Evolutionary conservation across 1,140 invertebrate genomes (phyloP), one percentile per base, ranked within the genome.

Genomic region (Anoplophora glabripennis): DNA sequence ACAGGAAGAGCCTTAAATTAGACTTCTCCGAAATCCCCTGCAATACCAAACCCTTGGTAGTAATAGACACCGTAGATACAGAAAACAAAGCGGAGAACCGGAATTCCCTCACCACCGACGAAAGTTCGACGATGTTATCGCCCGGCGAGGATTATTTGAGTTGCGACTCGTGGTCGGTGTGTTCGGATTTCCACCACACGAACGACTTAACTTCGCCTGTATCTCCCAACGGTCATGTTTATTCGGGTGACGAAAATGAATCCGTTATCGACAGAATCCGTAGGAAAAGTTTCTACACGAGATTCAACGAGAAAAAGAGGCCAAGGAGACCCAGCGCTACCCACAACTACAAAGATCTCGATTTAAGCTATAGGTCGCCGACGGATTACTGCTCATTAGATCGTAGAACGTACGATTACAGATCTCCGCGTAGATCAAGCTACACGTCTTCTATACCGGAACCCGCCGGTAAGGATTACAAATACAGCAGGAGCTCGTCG

Each of bases 201-300:
- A 61, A 69, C 18, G 70, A 76, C 57, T 62, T 74, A 38, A 61
- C 78, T 7, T 84, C 80, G 1, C 81, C 79, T 1, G 72, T 80
- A 7, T 85, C 80, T 40, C 80, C 79, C 47, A 83, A 76, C 0
- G 78, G 76, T 67, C 71, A 18, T 40, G 15, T 44, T 66, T 66
- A 60, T 69, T 55, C 77, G 56, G 75, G 71, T 5, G 75, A 76
- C 55, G 75, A 76, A 65, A 69, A 61, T 42, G 75, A 76, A 48
- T 75, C 73, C 34, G 86, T 94, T 9, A 86, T 87, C 34, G 92
- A 95, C 68, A 80, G 92, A 63, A 94, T 95, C 59, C 80, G 89
- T 63, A 80, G 92, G 14, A 92, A 92, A 72, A 93, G 90, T 72
- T 94, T 92, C 75, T 95, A 93, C 70, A 87, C 86, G 4, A 81